Conservation (phyloP, 1,140 invertebrate genomes). For the Trichonephila inaurata region DNA sequence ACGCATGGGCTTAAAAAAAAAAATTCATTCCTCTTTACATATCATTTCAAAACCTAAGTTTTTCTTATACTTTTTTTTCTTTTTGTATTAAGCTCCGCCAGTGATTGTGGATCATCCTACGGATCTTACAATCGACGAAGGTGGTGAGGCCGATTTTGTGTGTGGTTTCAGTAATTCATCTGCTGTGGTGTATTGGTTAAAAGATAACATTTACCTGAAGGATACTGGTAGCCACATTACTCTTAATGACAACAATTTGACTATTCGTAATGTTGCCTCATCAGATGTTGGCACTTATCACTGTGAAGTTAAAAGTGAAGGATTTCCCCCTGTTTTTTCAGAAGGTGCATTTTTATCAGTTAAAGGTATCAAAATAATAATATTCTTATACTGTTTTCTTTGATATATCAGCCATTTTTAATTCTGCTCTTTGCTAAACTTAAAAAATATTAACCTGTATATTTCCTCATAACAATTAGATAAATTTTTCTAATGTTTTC, state of each 20-base stretch:
- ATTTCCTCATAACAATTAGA: neutral
- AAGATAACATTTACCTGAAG: conserved; percentile 85
- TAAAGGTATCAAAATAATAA: conserved; percentile 82
- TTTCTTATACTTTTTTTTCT: neutral
- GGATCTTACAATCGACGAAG: conserved; percentile 85
- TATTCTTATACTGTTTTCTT: neutral
- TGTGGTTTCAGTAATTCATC: conserved; percentile 85
- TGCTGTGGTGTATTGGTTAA: conserved; percentile 86
- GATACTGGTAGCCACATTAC: conserved; percentile 80
- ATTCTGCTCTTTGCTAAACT: no score
- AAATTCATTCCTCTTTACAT: no score
- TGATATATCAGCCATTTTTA: no score
- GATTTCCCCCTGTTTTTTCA: conserved; percentile 85
- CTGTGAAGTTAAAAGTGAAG: conserved; percentile 86
- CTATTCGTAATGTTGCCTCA: conserved; percentile 84
- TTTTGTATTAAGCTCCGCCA: conserved; percentile 82
- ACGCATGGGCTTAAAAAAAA: no score
- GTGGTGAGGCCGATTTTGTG: conserved; percentile 83
- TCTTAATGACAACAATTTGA: conserved; percentile 82
- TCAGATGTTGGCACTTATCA: conserved; percentile 86
- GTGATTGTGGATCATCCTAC: conserved; percentile 83
- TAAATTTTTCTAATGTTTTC: neutral
- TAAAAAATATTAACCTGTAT: no score
- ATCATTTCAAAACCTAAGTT: no score
- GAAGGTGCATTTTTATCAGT: conserved; percentile 84